Evolutionary conservation across 2,888 invertebrate species (phyloP).

Genomic region (Tipula confusa): DNA sequence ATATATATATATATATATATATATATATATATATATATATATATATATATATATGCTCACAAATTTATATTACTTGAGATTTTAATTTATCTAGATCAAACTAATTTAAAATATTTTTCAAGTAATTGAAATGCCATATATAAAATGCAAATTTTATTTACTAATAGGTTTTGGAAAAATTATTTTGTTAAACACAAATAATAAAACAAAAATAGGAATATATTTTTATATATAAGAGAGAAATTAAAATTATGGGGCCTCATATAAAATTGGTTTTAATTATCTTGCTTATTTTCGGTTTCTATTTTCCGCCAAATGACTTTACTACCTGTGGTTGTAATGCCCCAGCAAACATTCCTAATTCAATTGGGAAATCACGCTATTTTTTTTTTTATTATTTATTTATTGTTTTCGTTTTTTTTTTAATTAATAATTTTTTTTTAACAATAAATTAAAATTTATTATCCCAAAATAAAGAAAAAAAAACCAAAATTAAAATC

Average conservation of each 20-base stretch:
- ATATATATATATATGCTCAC: too few species aligned
- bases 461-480: neutral
- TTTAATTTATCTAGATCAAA: neutral
- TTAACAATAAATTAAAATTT: neutral
- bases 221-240: neutral
- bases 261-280: neutral
- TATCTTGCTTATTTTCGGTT: neutral
- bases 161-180: neutral
- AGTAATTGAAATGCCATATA: neutral
- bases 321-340: constrained; percentile 56
- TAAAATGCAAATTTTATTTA: neutral
- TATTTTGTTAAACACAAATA: neutral
- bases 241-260: neutral
- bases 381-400: constrained; percentile 39
- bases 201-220: neutral
- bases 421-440: neutral
- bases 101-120: neutral
- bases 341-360: constrained; percentile 72
- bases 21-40: too few species aligned
- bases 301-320: neutral
- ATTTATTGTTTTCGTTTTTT: neutral
- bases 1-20: too few species aligned
- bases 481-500: neutral
- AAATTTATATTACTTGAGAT: neutral
- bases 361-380: constrained; percentile 70